Conservation (phyloP, 2,797 vertebrate genomes). For the Tauraco hartlaubi region DNA sequence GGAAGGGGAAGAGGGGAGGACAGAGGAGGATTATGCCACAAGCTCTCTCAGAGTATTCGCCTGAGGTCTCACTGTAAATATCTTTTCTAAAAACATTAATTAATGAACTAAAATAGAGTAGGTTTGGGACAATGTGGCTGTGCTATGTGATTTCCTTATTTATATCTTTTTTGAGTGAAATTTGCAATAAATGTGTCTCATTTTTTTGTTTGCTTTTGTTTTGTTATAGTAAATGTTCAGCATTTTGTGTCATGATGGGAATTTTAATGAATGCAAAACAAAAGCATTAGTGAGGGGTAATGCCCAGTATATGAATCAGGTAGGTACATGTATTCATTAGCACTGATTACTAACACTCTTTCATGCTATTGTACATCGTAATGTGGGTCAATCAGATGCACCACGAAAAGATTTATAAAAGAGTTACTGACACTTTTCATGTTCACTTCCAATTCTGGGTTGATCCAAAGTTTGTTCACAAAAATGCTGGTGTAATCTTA, state of each 20-base stretch:
- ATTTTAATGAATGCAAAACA: slow-evolving; percentile 82
- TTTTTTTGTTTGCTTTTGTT: slow-evolving; percentile 78
- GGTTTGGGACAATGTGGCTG: neutral
- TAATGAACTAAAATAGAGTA: slow-evolving; percentile 17
- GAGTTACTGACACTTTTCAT: slow-evolving; percentile 41
- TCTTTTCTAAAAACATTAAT: slow-evolving; percentile 40
- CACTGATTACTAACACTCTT: slow-evolving; percentile 66
- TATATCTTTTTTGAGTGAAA: slow-evolving; percentile 62
- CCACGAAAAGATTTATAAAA: slow-evolving; percentile 43
- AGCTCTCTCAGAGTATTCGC: neutral
- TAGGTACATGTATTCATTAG: slow-evolving; percentile 75
- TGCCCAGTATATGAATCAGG: slow-evolving; percentile 77
- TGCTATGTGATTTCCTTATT: slow-evolving; percentile 65
- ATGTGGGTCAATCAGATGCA: slow-evolving; percentile 67
- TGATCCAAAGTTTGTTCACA: slow-evolving; percentile 54
- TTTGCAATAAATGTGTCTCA: slow-evolving; percentile 51
- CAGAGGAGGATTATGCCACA: slow-evolving; percentile 16
- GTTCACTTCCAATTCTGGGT: slow-evolving; percentile 40
- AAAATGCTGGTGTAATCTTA: slow-evolving; percentile 44
- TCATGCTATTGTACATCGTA: slow-evolving; percentile 51
- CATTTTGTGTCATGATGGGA: slow-evolving; percentile 81
- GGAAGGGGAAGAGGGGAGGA: neutral
- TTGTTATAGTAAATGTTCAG: slow-evolving; percentile 76
- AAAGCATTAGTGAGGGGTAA: slow-evolving; percentile 70
- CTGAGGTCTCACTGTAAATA: slow-evolving; percentile 46